Evolutionary conservation across 2,113 vertebrate genomes (phyloP), one percentile per base, ranked within the genome.

Genomic region (Cephalopholis sonnerati): DNA sequence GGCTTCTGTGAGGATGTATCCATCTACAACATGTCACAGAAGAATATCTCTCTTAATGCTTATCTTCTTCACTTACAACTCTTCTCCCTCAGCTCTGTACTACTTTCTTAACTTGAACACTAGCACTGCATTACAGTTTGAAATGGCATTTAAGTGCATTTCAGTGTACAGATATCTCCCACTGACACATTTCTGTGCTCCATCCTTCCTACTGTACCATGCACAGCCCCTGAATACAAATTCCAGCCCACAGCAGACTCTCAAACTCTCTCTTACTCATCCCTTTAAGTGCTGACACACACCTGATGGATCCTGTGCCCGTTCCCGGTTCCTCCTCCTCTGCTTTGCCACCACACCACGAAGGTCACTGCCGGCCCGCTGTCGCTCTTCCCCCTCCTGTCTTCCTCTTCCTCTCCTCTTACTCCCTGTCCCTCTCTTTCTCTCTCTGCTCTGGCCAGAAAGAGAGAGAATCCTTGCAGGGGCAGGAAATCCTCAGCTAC

Each of bases 401-500:
- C 79, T 70, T 72, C 72, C 64, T 82, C 66, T 76, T 57, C 71
- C 41, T 83, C 70, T 64, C 17, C 73, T 81, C 72, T 80, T 27
- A 17, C 81, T 84, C 58, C 62, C 61, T 50, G 22, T 70, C 44
- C 50, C 61, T 65, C 69, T 76, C 62, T 85, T 74, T 57, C 81
- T 92, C 78, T 85, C 59, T 81, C 74, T 73, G 73, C 76, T 76
- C 66, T 61, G 71, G 68, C 68, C 68, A 80, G 77, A 74, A 78
- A 76, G 84, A 90, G 79, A 69, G 87, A 91, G 91, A 92, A 91
- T 95, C 94, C 93, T 87, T 74, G 81, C 65, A 69, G 75, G 54
- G 74, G 89, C 83, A 87, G 90, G 91, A 92, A 94, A 95, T 95
- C 94, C 95, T 94, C 89, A 87, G 91, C 93, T 89, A 57, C 88